Percentiles rank a stretch among this genome's conserved stretches.
phyloP scores from a whole-genome alignment of 35 echinoderm and acorn worm species.

The Lytechinus variegatus region DNA sequence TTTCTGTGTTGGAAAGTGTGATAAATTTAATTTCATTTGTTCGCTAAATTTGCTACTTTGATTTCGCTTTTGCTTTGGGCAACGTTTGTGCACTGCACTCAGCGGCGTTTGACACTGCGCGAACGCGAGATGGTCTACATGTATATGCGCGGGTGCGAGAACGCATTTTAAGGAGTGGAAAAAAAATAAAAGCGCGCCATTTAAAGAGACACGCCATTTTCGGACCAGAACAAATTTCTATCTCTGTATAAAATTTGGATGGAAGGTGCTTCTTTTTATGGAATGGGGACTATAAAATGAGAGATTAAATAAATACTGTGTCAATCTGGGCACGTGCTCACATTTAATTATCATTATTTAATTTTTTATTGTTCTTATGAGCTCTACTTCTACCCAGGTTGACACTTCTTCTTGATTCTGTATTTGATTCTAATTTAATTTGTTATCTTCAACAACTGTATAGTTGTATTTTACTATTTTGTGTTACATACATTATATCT shows the following conservation, averaged over 20 bases:
- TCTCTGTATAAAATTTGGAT: not conserved
- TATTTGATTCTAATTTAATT: too few relatives aligned
- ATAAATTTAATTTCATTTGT: conserved; percentile 49
- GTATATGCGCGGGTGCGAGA: not conserved
- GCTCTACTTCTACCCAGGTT: too few relatives aligned
- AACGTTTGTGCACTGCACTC: not conserved
- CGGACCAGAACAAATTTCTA: not conserved
- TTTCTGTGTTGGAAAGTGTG: conserved; percentile 28
- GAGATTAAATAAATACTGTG: not conserved
- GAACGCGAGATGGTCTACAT: not conserved
- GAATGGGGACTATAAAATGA: too few relatives aligned
- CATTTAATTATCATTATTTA: too few relatives aligned
- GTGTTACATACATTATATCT: too few relatives aligned
- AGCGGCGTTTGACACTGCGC: not conserved
- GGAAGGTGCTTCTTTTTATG: not conserved
- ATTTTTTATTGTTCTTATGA: too few relatives aligned
- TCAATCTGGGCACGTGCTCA: too few relatives aligned
- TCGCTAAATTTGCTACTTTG: conserved; percentile 43
- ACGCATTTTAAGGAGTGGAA: too few relatives aligned
- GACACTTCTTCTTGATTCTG: too few relatives aligned
- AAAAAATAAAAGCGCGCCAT: not conserved
- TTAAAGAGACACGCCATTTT: not conserved
- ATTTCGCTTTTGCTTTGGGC: not conserved
- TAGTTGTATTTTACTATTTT: too few relatives aligned
- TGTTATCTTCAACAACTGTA: too few relatives aligned